Evolutionary conservation across 2,113 vertebrate genomes (phyloP).

Genomic region (Delphinus delphis): DNA sequence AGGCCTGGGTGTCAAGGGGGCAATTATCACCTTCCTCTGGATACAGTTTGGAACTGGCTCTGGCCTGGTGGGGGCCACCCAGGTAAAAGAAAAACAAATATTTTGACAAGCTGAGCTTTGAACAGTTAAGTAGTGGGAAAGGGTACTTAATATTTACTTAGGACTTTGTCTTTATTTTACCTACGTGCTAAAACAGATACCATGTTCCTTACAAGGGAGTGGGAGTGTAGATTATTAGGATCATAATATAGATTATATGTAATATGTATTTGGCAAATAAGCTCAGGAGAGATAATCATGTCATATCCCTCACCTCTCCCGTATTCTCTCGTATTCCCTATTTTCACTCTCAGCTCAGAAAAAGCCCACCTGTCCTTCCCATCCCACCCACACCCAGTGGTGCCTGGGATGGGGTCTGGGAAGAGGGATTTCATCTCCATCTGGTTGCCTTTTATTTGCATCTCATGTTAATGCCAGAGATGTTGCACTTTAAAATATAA

Average conservation of each 20-base stretch:
- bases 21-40: slow-evolving; percentile 54
- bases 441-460: neutral
- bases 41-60: neutral
- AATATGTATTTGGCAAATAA: neutral
- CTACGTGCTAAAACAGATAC: neutral
- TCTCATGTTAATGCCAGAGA: neutral
- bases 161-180: slow-evolving; percentile 14
- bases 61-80: neutral
- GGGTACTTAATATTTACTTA: slow-evolving; percentile 6
- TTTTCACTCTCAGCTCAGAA: neutral
- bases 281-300: neutral
- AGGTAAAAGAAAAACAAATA: slow-evolving; percentile 51
- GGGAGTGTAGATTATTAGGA: neutral
- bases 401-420: neutral
- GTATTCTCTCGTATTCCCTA: neutral
- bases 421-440: neutral
- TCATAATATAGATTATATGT: neutral
- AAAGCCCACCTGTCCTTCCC: neutral
- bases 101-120: slow-evolving; percentile 42
- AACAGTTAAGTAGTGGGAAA: neutral
- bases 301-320: neutral
- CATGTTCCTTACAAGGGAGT: neutral
- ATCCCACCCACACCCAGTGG: neutral
- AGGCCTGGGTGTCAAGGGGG: slow-evolving; percentile 9
- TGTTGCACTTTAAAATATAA: neutral